phyloP scores from a whole-genome alignment of 1,140 invertebrate species.

The Habropoda laboriosa region DNA sequence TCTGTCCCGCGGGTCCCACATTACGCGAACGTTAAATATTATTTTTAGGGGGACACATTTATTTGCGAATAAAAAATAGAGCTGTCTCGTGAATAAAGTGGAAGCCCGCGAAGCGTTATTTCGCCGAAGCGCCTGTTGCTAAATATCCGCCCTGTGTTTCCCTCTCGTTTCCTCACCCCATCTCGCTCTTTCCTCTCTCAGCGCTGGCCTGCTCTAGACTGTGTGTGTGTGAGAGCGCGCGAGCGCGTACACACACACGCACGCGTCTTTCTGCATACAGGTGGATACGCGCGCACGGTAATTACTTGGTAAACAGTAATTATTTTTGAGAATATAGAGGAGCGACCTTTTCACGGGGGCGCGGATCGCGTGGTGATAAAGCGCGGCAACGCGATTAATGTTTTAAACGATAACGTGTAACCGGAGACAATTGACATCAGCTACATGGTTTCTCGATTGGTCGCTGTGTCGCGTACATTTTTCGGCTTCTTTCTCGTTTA shows the following conservation, averaged over 20 bases:
- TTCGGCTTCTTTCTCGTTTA: not conserved
- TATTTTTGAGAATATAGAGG: slow-evolving; percentile 62
- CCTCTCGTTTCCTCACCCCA: slow-evolving; percentile 33
- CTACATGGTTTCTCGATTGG: not conserved
- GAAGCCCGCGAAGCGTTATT: slow-evolving; percentile 67
- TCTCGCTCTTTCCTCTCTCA: not conserved
- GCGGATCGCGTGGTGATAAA: slow-evolving; percentile 37
- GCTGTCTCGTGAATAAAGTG: slow-evolving; percentile 71
- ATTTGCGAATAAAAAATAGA: slow-evolving; percentile 73
- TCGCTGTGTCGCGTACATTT: not conserved
- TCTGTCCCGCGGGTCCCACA: slow-evolving; percentile 64
- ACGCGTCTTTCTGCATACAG: too few relatives aligned
- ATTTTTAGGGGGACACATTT: slow-evolving; percentile 72
- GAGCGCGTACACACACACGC: not conserved
- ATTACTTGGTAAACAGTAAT: slow-evolving; percentile 69
- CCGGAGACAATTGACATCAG: slow-evolving; percentile 31
- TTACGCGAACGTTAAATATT: slow-evolving; percentile 72
- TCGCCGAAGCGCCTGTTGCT: slow-evolving; percentile 69
- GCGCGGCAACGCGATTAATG: slow-evolving; percentile 47
- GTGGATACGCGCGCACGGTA: slow-evolving; percentile 16
- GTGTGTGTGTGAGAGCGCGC: too few relatives aligned
- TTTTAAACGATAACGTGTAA: slow-evolving; percentile 42
- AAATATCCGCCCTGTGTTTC: slow-evolving; percentile 59
- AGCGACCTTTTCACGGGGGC: slow-evolving; percentile 34
- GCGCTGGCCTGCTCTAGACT: not conserved